Percentiles rank a stretch among this genome's conserved stretches.
phyloP scores from a whole-genome alignment of 64 coral and sea anemone species.

The Acropora yongei region DNA sequence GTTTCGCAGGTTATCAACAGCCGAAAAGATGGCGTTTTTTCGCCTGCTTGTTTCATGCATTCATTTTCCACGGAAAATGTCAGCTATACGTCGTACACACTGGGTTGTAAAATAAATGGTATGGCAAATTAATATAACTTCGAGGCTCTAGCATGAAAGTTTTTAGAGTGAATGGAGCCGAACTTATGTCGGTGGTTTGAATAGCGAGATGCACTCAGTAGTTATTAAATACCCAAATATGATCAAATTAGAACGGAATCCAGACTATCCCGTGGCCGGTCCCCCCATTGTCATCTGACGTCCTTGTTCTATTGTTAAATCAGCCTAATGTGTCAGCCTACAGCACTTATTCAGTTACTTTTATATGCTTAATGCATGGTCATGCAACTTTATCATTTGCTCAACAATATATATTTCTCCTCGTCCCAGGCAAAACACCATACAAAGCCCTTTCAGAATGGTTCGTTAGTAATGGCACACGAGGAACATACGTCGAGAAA shows the following conservation, averaged over 20 bases:
- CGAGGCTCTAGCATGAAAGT: no score
- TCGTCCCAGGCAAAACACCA: slow-evolving; percentile 70
- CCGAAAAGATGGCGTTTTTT: slow-evolving; percentile 88
- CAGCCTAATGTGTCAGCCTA: no score
- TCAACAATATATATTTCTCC: background rate
- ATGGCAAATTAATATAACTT: background rate
- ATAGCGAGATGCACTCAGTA: no score
- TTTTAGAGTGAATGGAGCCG: no score
- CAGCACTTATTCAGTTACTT: background rate
- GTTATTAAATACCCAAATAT: no score
- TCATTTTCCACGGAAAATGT: slow-evolving; percentile 83
- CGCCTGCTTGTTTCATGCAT: slow-evolving; percentile 96
- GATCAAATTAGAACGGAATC: no score
- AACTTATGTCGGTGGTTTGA: no score
- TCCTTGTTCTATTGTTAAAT: no score
- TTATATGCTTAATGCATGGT: background rate
- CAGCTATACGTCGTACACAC: slow-evolving; percentile 63
- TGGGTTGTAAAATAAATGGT: slow-evolving; percentile 90
- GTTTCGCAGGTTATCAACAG: slow-evolving; percentile 79
- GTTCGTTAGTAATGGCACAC: slow-evolving; percentile 79
- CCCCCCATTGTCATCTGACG: no score
- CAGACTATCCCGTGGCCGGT: no score
- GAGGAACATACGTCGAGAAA: slow-evolving; percentile 85
- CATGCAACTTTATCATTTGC: background rate
- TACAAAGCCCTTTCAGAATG: slow-evolving; percentile 95